Percentiles rank a stretch among this genome's conserved stretches.
These are phyloP conservation scores for Actinemys pallida DNA, from an alignment of 2,113 vertebrate genomes.

Conservation along the genomic window DNA sequence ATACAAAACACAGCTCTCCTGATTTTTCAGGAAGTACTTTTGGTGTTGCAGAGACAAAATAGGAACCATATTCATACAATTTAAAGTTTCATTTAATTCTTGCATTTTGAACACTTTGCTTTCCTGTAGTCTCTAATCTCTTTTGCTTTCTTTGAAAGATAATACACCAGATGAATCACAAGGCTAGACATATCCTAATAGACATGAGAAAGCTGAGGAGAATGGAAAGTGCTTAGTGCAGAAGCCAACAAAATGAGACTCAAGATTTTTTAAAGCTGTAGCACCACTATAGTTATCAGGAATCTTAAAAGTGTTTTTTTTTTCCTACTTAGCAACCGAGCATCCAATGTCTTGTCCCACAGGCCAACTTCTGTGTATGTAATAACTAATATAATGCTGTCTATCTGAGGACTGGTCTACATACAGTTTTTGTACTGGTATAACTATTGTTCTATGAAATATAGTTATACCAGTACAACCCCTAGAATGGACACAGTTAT, in stretches of 20 bases:
- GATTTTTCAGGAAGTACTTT: not conserved
- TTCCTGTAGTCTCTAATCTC: not conserved
- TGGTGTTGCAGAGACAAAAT: not conserved
- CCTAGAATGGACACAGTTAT: conserved; percentile 35
- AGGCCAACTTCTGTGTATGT: not conserved
- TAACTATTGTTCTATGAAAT: conserved; percentile 20
- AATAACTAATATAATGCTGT: conserved; percentile 26
- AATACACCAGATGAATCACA: not conserved
- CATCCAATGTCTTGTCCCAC: not conserved
- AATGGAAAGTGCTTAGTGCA: not conserved
- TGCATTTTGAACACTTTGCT: not conserved
- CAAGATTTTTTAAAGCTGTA: not conserved
- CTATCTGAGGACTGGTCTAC: not conserved
- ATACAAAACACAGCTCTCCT: not conserved
- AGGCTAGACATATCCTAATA: not conserved
- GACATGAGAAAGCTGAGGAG: not conserved
- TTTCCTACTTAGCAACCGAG: not conserved
- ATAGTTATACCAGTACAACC: conserved; percentile 9
- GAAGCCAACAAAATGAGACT: not conserved
- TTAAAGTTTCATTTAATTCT: not conserved
- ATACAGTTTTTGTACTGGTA: not conserved
- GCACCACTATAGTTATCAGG: not conserved
- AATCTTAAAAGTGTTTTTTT: not conserved
- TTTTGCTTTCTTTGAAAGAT: not conserved
- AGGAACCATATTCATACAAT: not conserved